phyloP scores from a whole-genome alignment of 64 coral and sea anemone species.

The Actinia equina region DNA sequence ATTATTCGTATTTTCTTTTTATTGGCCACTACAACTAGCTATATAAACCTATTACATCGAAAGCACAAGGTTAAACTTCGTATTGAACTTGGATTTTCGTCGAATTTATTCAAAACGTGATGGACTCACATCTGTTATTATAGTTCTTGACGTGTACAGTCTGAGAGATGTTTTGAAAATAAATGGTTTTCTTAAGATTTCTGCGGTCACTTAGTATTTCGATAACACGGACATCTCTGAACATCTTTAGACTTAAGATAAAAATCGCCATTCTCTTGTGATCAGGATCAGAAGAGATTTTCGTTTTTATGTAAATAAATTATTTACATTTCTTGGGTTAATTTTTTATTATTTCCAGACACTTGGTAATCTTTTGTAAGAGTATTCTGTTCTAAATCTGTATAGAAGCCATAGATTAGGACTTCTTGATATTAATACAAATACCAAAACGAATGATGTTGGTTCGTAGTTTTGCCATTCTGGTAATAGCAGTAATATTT shows the following conservation, averaged over 20 bases:
- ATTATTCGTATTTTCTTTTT: background rate
- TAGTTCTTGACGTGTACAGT: background rate
- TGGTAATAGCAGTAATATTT: too few species aligned
- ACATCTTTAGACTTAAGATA: constrained; percentile 6
- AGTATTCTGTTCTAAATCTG: too few species aligned
- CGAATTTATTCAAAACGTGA: background rate
- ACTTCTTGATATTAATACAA: too few species aligned
- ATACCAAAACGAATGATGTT: too few species aligned
- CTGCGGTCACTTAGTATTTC: background rate
- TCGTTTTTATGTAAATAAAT: background rate
- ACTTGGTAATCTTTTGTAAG: background rate
- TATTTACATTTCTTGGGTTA: background rate
- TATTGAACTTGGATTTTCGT: background rate
- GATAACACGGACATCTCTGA: background rate
- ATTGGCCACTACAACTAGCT: background rate
- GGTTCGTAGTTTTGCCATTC: background rate
- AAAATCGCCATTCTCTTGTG: background rate
- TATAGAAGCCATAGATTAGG: too few species aligned
- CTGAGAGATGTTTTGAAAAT: background rate
- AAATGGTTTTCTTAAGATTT: background rate
- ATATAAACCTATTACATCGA: background rate
- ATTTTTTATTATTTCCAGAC: background rate
- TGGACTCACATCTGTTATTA: background rate
- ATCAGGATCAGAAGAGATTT: background rate
- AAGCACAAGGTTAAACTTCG: background rate